Percentiles rank a stretch among this genome's conserved stretches.
Evolutionary conservation across 2,888 invertebrate species (phyloP).

Genomic region (Diplolepis rosae): DNA sequence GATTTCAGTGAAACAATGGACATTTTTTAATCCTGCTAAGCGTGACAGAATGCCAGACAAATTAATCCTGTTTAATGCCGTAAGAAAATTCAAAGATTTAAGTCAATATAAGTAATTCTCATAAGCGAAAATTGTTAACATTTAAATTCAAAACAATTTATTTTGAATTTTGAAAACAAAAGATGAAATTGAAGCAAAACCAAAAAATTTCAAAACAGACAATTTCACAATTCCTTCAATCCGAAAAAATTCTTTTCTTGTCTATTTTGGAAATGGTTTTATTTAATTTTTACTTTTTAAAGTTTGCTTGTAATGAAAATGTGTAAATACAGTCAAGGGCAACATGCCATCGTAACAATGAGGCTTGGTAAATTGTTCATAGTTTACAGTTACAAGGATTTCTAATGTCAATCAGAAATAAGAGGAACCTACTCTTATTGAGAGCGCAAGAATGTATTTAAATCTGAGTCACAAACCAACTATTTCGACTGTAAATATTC

Average conservation of each 20-base stretch:
- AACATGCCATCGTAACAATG: not conserved
- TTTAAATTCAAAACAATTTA: too few relatives aligned
- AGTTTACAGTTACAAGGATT: not conserved
- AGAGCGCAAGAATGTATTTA: slow-evolving; percentile 49
- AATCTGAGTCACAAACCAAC: slow-evolving; percentile 56
- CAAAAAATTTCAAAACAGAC: too few relatives aligned
- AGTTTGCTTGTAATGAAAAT: not conserved
- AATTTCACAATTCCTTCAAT: too few relatives aligned
- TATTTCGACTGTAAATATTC: slow-evolving; percentile 54
- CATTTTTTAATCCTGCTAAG: too few relatives aligned
- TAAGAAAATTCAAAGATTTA: too few relatives aligned
- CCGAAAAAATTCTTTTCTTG: too few relatives aligned
- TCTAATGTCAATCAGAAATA: not conserved
- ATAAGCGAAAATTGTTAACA: too few relatives aligned
- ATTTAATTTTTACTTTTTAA: not conserved
- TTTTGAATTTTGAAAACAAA: not conserved
- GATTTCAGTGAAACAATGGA: too few relatives aligned
- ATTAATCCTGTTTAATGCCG: not conserved
- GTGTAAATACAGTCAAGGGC: too few relatives aligned
- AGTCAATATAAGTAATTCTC: too few relatives aligned
- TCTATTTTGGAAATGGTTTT: not conserved
- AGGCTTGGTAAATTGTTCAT: not conserved
- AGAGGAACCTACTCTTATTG: not conserved
- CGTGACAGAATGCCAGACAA: too few relatives aligned
- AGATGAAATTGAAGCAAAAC: not conserved